Evolutionary conservation across 2,797 vertebrate genomes (phyloP), one percentile per base, ranked within the genome.

Genomic region (Sebastes baramenuke): DNA sequence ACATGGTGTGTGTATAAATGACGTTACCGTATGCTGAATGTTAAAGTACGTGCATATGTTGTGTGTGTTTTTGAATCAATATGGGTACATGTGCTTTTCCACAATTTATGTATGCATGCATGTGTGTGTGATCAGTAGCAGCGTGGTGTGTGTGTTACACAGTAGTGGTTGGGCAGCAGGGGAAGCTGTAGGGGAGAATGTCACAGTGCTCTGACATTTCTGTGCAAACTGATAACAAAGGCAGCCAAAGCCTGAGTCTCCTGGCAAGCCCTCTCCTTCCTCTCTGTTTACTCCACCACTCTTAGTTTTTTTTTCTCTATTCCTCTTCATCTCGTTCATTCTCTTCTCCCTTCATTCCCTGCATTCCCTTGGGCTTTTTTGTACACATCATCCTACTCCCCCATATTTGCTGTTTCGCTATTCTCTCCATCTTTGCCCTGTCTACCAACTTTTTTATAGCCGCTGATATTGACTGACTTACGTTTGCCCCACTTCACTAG

Each of bases 181-280:
- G 83, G 80, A 89, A 83, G 89, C 92, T 92, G 83, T 75, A 80
- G 90, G 92, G 87, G 72, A 86, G 89, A 91, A 90, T 89, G 89
- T 92, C 89, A 91, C 89, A 80, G 87, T 68, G 80, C 82, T 88
- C 84, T 94, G 94, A 93, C 93, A 94, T 95, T 94, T 93, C 94
- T 94, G 92, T 88, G 88, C 84, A 85, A 83, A 91, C 90, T 87
- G 94, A 94, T 94, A 95, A 94, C 87, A 92, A 90, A 91, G 73
- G 68, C 82, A 84, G 88, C 88, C 87, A 82, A 84, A 87, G 79
- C 84, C 54, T 16, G 32, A 82, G 83, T 87, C 89, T 89, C 68
- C 81, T 89, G 87, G 92, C 87, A 84, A 75, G 78, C 77, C 83
- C 82, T 91, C 88, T 72, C 65, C 85, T 79, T 81, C 62, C 72